Evolutionary conservation across 37 sponge, comb jelly and placozoan species (phyloP), one percentile per base, ranked within the genome.

Genomic region (Axinella damicornis): DNA sequence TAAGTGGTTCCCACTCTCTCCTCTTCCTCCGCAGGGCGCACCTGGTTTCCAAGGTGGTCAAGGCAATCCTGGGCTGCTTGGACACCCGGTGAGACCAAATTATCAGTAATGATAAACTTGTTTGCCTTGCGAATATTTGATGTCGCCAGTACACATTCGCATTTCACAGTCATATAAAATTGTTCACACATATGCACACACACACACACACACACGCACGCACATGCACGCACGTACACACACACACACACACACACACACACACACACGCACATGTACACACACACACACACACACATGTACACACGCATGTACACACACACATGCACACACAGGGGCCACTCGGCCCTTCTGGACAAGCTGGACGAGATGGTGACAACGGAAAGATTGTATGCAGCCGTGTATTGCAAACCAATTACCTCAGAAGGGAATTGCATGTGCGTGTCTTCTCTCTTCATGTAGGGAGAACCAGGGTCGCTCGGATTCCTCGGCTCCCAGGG

Each of bases 1-100:
- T 69, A 35, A 69, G 15, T 69, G 12, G 22, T 13, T 12, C 14
- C 12, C 35, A 16, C 14, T 69, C 34, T 61, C 38, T 60, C 2
- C 61, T 66, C 39, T 28, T 63, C 53, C 81, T 57, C 39, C 6
- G 18, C 37, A 80, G 81, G 89, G 89, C 0, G 28, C 20, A 11
- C 77, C 64, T 46, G 89, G 89, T 5, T 19, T 32, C 17, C 73
- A 71, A 14, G 89, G 89, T 22, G 0, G 0, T 22, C 16, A 20
- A 17, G 89, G 89, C 5, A 54, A 40, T n/a, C 46, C 53, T 30
- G 90, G 90, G 61, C 17, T 19, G 1, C 22, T 52, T 65, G 90
- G 88, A 35, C 69, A 81, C 56, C 66, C 70, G 55, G 85, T 84
- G 17, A 76, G 85, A 28, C 22, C 46, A 46, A 46, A 46, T 9